Evolutionary conservation across 2,113 vertebrate species (phyloP).

Genomic region (Bucco capensis): DNA sequence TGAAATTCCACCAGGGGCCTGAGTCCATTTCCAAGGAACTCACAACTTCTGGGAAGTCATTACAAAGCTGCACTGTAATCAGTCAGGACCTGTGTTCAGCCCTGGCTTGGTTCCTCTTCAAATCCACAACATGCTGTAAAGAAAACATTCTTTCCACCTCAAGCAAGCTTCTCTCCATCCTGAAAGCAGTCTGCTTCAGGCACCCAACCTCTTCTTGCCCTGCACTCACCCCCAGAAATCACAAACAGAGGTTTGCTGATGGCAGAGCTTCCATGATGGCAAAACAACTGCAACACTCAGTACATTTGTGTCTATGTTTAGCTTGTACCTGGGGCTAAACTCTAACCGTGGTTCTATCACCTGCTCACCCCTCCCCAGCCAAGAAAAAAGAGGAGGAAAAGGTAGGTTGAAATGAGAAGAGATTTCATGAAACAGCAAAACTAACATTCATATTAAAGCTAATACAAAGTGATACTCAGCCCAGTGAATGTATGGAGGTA

Average conservation of each 20-base stretch:
- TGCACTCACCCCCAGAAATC: background rate
- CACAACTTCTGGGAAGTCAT: constrained; percentile 48
- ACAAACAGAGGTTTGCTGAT: background rate
- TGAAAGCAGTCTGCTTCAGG: background rate
- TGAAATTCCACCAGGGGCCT: background rate
- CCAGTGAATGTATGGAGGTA: background rate
- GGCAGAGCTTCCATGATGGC: background rate
- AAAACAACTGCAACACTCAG: background rate
- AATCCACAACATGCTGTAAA: background rate
- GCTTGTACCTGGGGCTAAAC: background rate
- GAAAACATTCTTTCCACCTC: constrained; percentile 35
- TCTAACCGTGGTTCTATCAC: background rate
- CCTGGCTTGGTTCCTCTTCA: constrained; percentile 14
- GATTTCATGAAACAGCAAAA: background rate
- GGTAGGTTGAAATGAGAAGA: background rate
- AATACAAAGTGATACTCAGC: background rate
- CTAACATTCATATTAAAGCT: background rate
- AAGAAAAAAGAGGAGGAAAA: background rate
- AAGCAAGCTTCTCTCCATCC: background rate
- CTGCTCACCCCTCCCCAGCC: background rate
- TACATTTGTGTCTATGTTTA: background rate
- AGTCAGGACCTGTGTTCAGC: background rate
- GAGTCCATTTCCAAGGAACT: background rate
- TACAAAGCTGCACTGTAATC: constrained; percentile 18
- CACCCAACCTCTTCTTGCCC: background rate